Base-by-base conservation (phyloP, 2,797 vertebrate species). In the Brachyalestes nurse region DNA sequence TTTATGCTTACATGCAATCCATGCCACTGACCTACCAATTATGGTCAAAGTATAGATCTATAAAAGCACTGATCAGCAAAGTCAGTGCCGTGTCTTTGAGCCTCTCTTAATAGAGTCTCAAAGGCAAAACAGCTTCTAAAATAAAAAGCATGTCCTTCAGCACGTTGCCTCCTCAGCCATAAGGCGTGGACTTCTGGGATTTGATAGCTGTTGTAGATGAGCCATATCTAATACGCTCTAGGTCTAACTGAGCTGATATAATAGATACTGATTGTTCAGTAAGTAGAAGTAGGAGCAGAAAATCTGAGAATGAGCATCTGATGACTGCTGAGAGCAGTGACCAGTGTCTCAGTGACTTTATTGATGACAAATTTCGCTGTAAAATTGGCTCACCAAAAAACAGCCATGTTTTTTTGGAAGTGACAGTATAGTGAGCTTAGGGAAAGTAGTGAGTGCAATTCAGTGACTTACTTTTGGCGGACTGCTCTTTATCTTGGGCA, bases 381-480 rank as follows among this genome's bases (percentile, higher is more conserved):
- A n/a, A n/a, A n/a, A n/a, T n/a, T n/a, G n/a, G n/a, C n/a, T n/a
- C 34, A 34, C 34, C 34, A 34, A 34, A 34, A 34, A 4, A 34
- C 34, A 34, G 34, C 34, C 34, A 34, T 34, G 34, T 34, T 34
- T 2, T 34, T 34, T 34, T 34, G 34, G 13, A 62, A 14, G 23
- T 25, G 9, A 62, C 12, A 62, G 25, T 47, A 47, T 34, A 34
- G 81, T 84, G 53, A 84, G 89, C 75, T 85, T 86, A 70, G 81
- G 90, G 90, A 95, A 93, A 89, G 93, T 90, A 86, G 93, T 94
- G 88, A 91, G 88, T 84, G 89, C 90, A 80, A 91, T 92, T 92
- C 92, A 92, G 91, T 87, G 84, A 97, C 97, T 98, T 97, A 99
- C 98, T 98, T 99, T 99, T 93, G 97, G 96, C 82, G 97, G 95